A percentile compares a stretch with the other conserved stretches of the same genome.
These are phyloP conservation scores for Nannoperca australis DNA, from an alignment of 2,797 vertebrate genomes.

Conservation along the genomic window DNA sequence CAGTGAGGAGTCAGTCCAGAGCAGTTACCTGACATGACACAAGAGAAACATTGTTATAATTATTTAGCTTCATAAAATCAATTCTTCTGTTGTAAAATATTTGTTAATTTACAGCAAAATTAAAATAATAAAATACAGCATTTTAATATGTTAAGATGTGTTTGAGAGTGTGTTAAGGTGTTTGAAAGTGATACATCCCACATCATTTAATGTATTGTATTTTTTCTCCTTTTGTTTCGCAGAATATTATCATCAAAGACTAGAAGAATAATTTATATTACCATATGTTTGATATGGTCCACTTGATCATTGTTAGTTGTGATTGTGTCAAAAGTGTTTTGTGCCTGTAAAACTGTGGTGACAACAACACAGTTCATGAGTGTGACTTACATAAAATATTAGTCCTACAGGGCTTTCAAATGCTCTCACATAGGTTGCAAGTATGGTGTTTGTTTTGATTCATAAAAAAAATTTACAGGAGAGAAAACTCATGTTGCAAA, in stretches of 20 bases:
- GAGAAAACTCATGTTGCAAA: background rate
- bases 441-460: background rate
- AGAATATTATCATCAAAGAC: background rate
- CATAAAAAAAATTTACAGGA: background rate
- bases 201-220: background rate
- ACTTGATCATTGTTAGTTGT: background rate
- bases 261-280: background rate
- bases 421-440: background rate
- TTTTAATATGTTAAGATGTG: background rate
- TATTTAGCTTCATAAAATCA: background rate
- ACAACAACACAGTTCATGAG: background rate
- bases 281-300: background rate
- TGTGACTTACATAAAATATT: background rate
- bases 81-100: background rate
- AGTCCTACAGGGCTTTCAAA: background rate
- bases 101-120: too few species aligned
- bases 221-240: background rate
- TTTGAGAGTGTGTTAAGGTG: background rate
- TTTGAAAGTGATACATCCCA: background rate
- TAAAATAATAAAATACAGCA: background rate
- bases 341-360: too few species aligned
- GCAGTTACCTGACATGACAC: constrained; percentile 21
- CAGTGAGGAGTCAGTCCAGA: constrained; percentile 1
- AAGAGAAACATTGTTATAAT: background rate
- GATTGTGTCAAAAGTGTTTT: background rate